Conservation (phyloP, 2,888 invertebrate genomes). For the Itoplectis maculator region DNA sequence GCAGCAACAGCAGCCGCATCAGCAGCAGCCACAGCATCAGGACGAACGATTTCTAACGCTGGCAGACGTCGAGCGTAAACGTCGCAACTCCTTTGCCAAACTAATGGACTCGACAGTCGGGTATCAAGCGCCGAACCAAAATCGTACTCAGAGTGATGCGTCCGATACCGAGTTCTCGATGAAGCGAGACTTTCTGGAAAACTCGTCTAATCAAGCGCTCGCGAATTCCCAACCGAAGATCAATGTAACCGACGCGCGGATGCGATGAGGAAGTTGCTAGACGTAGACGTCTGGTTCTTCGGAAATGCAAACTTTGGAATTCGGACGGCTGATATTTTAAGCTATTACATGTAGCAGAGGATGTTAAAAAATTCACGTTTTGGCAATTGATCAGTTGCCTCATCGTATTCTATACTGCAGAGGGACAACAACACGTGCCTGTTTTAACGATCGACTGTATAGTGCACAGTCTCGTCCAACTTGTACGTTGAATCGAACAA, state of each 20-base stretch:
- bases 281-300: not conserved
- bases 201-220: constrained; percentile 9
- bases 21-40: constrained; percentile 13
- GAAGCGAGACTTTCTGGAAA: constrained; percentile 11
- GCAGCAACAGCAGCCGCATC: too few species aligned
- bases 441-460: not conserved
- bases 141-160: constrained; percentile 30
- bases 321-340: constrained; percentile 1
- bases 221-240: constrained; percentile 6
- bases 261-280: not conserved
- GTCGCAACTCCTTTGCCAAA: constrained; percentile 44
- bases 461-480: not conserved
- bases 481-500: not conserved
- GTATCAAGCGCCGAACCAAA: constrained; percentile 9
- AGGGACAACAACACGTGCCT: too few species aligned
- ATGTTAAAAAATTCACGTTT: not conserved
- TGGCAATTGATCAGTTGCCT: not conserved
- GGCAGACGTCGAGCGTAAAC: constrained; percentile 49
- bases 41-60: constrained; percentile 43
- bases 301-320: constrained; percentile 1
- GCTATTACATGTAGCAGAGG: not conserved
- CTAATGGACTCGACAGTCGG: constrained; percentile 32
- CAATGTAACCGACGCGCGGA: constrained; percentile 16
- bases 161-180: constrained; percentile 28
- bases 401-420: not conserved